phyloP scores from a whole-genome alignment of 2,888 invertebrate genomes.

The Drosophila putrida region DNA sequence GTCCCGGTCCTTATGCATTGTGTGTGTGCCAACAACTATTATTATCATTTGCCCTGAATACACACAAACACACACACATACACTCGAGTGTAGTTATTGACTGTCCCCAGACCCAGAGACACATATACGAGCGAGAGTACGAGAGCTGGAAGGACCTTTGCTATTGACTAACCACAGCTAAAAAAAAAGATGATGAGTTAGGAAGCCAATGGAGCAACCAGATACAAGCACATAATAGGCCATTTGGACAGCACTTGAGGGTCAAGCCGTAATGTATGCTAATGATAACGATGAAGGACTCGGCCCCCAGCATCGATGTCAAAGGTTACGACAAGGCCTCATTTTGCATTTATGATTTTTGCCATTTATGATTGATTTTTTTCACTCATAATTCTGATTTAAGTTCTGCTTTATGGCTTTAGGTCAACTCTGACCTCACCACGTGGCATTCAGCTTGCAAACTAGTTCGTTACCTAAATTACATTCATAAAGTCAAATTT shows the following conservation, averaged over 20 bases:
- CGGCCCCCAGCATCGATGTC: constrained; percentile 37
- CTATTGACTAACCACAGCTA: constrained; percentile 33
- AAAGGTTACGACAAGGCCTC: constrained; percentile 35
- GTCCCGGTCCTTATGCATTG: constrained; percentile 28
- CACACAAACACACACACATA: constrained; percentile 23
- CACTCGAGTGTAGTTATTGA: constrained; percentile 32
- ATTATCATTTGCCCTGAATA: constrained; percentile 62
- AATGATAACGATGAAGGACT: constrained; percentile 69
- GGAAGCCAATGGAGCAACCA: constrained; percentile 68
- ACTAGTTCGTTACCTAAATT: constrained; percentile 8
- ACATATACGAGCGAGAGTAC: constrained; percentile 19
- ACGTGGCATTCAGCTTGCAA: not conserved
- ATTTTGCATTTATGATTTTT: constrained; percentile 39
- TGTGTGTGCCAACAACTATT: constrained; percentile 58
- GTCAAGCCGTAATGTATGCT: constrained; percentile 74
- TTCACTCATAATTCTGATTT: constrained; percentile 29
- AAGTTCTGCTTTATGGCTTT: constrained; percentile 28
- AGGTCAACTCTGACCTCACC: constrained; percentile 1
- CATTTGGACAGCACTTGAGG: constrained; percentile 72
- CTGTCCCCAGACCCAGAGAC: constrained; percentile 38
- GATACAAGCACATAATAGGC: constrained; percentile 72
- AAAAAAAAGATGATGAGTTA: constrained; percentile 34
- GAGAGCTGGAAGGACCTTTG: constrained; percentile 30
- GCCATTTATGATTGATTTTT: constrained; percentile 20
- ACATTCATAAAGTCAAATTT: not conserved